Conservation (phyloP, 2,113 vertebrate species). For the Piprites chloris region DNA sequence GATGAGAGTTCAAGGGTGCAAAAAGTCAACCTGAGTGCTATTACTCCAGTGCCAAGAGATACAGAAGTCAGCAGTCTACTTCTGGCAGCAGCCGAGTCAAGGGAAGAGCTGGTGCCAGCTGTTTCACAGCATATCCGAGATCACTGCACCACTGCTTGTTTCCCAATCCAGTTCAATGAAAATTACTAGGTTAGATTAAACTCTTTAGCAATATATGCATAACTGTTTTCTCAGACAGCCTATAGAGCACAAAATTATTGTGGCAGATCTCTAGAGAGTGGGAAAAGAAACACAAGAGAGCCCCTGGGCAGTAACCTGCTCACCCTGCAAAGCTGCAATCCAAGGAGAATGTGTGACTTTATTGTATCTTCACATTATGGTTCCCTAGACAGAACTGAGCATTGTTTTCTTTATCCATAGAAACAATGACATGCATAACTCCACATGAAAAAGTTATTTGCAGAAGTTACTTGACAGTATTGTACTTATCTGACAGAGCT, state of each 20-base stretch:
- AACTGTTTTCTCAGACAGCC: neutral
- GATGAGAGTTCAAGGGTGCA: neutral
- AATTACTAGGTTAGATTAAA: neutral
- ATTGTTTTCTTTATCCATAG: conserved; percentile 12
- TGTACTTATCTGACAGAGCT: neutral
- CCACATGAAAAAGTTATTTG: conserved; percentile 18
- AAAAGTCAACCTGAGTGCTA: neutral
- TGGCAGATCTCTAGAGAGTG: neutral
- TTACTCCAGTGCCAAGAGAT: neutral
- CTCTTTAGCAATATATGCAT: neutral
- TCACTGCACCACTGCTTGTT: neutral
- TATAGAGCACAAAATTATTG: neutral
- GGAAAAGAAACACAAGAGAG: neutral
- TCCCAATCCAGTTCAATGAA: neutral
- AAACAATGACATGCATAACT: conserved; percentile 10
- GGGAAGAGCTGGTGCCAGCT: neutral
- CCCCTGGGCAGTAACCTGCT: conserved; percentile 19
- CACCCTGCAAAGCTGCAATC: conserved; percentile 22
- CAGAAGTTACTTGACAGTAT: neutral
- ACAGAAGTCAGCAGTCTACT: conserved; percentile 4
- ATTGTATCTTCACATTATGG: neutral
- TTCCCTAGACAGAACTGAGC: conserved; percentile 2
- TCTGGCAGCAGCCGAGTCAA: neutral
- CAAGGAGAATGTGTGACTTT: conserved; percentile 13
- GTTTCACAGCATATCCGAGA: neutral